A percentile compares a stretch with the other conserved stretches of the same genome.
phyloP scores from a whole-genome alignment of 2,888 invertebrate species.

The Aproaerema taeniolella region DNA sequence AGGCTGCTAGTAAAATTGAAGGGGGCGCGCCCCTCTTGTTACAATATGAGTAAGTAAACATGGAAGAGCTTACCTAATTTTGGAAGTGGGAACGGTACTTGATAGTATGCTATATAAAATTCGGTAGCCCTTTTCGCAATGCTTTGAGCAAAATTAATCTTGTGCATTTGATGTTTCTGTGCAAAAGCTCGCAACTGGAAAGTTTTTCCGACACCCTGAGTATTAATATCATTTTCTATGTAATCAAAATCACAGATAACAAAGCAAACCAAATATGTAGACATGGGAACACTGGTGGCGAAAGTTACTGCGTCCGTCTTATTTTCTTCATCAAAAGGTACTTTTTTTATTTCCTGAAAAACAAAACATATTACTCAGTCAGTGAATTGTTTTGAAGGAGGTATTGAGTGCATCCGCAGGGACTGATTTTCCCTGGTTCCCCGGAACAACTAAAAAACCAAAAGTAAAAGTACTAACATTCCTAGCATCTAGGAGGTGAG shows the following conservation, averaged over 20 bases:
- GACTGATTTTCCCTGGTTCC: too few species aligned
- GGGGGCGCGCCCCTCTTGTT: too few species aligned
- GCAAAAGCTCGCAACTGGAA: constrained; percentile 86
- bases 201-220: constrained; percentile 70
- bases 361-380: too few species aligned
- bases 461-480: too few species aligned
- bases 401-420: too few species aligned
- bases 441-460: too few species aligned
- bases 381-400: too few species aligned
- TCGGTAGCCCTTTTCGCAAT: constrained; percentile 85
- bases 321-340: constrained; percentile 42
- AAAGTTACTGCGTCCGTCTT: constrained; percentile 83
- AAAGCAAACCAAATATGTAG: constrained; percentile 95
- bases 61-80: constrained; percentile 92
- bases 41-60: too few species aligned
- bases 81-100: constrained; percentile 90
- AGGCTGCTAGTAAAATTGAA: too few species aligned
- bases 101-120: constrained; percentile 91
- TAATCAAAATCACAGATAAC: constrained; percentile 92
- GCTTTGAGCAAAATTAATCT: constrained; percentile 85
- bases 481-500: too few species aligned
- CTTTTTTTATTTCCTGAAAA: constrained; percentile 51
- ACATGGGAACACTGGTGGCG: constrained; percentile 91
- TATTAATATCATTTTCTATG: constrained; percentile 63
- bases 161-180: constrained; percentile 82